Evolutionary conservation across 2,888 invertebrate genomes (phyloP).

Genomic region (Archips xylosteana): DNA sequence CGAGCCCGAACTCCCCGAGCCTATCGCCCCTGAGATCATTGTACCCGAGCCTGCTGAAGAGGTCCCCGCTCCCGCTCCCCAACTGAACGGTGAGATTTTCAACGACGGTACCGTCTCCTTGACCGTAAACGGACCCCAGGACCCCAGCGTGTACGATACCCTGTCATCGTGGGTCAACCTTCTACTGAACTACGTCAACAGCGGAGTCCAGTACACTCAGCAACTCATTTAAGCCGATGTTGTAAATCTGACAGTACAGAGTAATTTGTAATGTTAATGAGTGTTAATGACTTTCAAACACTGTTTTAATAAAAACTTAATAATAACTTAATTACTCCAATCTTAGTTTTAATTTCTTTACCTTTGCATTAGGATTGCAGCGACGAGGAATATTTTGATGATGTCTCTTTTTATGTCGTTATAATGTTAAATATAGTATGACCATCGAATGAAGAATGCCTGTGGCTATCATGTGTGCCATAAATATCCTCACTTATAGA

Average conservation of each 20-base stretch:
- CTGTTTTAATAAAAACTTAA: neutral
- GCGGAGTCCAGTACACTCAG: conserved; percentile 59
- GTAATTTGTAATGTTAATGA: neutral
- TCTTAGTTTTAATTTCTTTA: neutral
- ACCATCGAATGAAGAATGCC: too few species aligned
- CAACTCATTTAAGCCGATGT: conserved; percentile 60
- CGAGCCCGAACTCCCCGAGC: conserved; percentile 31
- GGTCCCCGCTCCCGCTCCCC: conserved; percentile 45
- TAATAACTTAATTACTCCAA: neutral
- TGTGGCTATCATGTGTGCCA: too few species aligned
- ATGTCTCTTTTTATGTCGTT: neutral
- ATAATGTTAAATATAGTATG: neutral
- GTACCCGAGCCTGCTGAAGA: conserved; percentile 31
- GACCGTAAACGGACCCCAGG: conserved; percentile 59
- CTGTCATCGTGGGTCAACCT: conserved; percentile 70
- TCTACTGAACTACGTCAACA: conserved; percentile 68
- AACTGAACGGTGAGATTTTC: conserved; percentile 61
- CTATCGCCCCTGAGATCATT: conserved; percentile 40
- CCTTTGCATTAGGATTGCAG: neutral
- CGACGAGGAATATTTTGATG: neutral
- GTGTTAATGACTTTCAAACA: neutral
- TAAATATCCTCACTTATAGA: too few species aligned
- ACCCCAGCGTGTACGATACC: conserved; percentile 59
- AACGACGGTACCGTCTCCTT: conserved; percentile 70
- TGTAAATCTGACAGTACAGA: too few species aligned